Conservation (phyloP, 2,888 invertebrate species). For the Volucella inflata region DNA sequence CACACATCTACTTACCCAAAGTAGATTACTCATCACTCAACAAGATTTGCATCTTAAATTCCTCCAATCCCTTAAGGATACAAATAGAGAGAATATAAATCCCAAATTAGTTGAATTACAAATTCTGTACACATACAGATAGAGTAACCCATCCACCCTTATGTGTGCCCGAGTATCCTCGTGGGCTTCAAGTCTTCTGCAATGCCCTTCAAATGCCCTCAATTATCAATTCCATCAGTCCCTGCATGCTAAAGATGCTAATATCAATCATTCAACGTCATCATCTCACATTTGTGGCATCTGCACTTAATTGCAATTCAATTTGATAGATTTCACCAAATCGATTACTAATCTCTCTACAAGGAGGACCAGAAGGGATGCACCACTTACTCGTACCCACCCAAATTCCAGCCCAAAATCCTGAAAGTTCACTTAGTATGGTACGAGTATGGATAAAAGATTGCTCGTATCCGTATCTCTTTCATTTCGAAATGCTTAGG, state of each 20-base stretch:
- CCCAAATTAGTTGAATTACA: conserved; percentile 33
- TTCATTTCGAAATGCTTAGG: not conserved
- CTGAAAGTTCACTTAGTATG: not conserved
- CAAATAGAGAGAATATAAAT: not conserved
- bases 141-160: conserved; percentile 1
- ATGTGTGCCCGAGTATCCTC: too few relatives aligned
- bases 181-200: conserved; percentile 34
- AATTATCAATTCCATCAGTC: conserved; percentile 5
- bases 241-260: conserved; percentile 29
- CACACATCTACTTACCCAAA: conserved; percentile 21
- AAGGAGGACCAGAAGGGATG: not conserved
- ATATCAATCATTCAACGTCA: conserved; percentile 66
- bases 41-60: conserved; percentile 54
- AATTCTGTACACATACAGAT: conserved; percentile 28
- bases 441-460: not conserved
- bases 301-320: conserved; percentile 71
- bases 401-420: conserved; percentile 3
- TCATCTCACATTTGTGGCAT: conserved; percentile 64
- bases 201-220: conserved; percentile 19
- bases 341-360: conserved; percentile 60
- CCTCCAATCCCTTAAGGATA: conserved; percentile 19
- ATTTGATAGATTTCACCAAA: conserved; percentile 66
- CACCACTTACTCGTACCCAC: not conserved
- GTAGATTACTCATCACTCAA: conserved; percentile 40
- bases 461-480: too few relatives aligned